These are phyloP conservation scores for Argyra leucocephala DNA, from an alignment of 2,888 invertebrate species.

Conservation along the genomic window DNA sequence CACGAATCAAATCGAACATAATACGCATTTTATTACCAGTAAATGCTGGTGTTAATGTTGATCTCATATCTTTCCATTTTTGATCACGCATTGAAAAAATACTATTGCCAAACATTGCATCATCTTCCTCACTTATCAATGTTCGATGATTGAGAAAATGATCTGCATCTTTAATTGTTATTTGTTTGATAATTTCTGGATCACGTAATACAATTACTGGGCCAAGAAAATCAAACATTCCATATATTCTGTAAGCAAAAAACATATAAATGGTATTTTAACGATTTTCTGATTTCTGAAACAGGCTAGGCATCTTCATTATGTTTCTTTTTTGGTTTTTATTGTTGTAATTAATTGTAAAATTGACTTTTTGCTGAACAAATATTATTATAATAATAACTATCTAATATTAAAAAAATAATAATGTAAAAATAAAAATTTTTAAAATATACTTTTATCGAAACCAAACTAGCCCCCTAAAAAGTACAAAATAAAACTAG, in stretches of 20 bases:
- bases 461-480: too few species aligned
- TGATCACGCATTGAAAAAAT: slow-evolving; percentile 44
- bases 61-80: slow-evolving; percentile 44
- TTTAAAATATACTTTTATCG: too few species aligned
- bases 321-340: too few species aligned
- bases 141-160: slow-evolving; percentile 47
- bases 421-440: too few species aligned
- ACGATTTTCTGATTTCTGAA: too few species aligned
- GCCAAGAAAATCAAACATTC: slow-evolving; percentile 42
- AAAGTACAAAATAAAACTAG: too few species aligned
- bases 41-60: slow-evolving; percentile 43
- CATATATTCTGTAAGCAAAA: slow-evolving; percentile 40
- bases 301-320: too few species aligned
- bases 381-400: too few species aligned
- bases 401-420: too few species aligned
- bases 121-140: slow-evolving; percentile 38
- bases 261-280: neutral
- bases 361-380: too few species aligned
- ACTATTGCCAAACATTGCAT: slow-evolving; percentile 47
- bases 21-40: slow-evolving; percentile 45
- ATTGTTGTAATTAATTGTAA: too few species aligned
- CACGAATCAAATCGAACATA: slow-evolving; percentile 41
- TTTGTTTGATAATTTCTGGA: slow-evolving; percentile 47
- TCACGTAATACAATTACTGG: slow-evolving; percentile 46
- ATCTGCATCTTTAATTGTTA: slow-evolving; percentile 51